Conservation (phyloP, 2,113 vertebrate species). For the Tautogolabrus adspersus region DNA sequence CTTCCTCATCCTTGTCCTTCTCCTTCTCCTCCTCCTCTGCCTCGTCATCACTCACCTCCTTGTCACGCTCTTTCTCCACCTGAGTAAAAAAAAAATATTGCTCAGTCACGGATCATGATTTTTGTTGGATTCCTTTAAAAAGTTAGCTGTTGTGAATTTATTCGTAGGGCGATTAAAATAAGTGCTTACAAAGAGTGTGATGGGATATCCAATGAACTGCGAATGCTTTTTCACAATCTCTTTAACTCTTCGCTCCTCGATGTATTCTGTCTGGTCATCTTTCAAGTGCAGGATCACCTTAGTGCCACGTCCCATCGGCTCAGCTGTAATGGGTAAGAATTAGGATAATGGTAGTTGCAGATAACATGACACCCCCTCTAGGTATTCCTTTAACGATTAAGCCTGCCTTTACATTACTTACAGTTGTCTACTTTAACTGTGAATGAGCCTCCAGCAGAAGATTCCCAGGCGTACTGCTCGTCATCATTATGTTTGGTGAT, state of each 20-base stretch:
- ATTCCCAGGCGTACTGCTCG: conserved; percentile 87
- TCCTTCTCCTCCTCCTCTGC: conserved; percentile 86
- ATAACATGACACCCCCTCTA: accelerated
- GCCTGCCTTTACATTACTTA: conserved; percentile 53
- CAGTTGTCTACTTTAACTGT: conserved; percentile 81
- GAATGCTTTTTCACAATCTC: conserved; percentile 89
- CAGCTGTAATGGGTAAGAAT: conserved; percentile 60
- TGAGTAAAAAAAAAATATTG: conserved; percentile 44
- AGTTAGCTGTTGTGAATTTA: background rate
- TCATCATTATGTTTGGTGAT: conserved; percentile 88
- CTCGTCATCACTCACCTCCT: conserved; percentile 94
- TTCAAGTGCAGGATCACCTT: conserved; percentile 85
- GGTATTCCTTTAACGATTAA: background rate
- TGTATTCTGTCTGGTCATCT: conserved; percentile 86
- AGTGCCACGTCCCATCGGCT: conserved; percentile 83
- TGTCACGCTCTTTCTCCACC: conserved; percentile 95
- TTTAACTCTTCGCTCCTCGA: conserved; percentile 84
- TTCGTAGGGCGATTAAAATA: background rate
- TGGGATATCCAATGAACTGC: conserved; percentile 88
- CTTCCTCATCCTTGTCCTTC: conserved; percentile 78
- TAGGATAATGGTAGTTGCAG: background rate
- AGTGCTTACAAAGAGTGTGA: conserved; percentile 86
- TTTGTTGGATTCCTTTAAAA: background rate
- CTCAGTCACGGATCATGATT: background rate
- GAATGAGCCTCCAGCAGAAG: conserved; percentile 87